phyloP scores from a whole-genome alignment of 2,113 vertebrate species.

The Ceyx cyanopectus region DNA sequence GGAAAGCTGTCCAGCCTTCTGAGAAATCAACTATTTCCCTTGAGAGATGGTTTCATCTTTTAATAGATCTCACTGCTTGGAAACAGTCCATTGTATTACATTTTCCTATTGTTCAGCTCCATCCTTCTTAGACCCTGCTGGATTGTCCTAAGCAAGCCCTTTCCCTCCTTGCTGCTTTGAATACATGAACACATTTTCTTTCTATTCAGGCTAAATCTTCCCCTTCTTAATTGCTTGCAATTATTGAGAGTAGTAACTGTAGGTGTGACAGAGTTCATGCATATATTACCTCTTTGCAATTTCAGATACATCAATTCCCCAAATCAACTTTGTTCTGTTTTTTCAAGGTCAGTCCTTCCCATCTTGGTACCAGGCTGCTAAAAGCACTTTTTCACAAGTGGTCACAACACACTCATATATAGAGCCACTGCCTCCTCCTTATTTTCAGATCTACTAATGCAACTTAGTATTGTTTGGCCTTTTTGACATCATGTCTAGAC shows the following conservation, averaged over 20 bases:
- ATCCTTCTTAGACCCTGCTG: not conserved
- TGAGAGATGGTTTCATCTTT: conserved; percentile 4
- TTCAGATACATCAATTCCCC: conserved; percentile 24
- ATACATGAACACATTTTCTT: conserved; percentile 21
- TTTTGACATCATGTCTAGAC: conserved; percentile 54
- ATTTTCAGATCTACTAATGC: conserved; percentile 19
- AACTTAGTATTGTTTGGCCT: conserved; percentile 37
- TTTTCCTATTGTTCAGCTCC: conserved; percentile 27
- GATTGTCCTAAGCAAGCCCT: conserved; percentile 4
- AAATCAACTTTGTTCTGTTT: conserved; percentile 32
- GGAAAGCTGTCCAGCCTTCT: not conserved
- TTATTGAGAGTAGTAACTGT: conserved; percentile 37
- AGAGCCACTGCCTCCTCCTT: not conserved
- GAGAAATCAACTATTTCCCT: not conserved
- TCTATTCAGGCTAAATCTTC: conserved; percentile 30
- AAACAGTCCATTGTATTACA: not conserved
- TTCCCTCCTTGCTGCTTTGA: conserved; percentile 2
- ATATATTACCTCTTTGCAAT: conserved; percentile 32
- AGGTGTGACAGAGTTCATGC: conserved; percentile 29
- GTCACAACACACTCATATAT: not conserved
- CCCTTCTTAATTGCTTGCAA: conserved; percentile 43
- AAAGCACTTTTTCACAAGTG: conserved; percentile 30
- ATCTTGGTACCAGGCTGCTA: conserved; percentile 19
- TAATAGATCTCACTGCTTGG: conserved; percentile 14
- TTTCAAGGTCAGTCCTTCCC: conserved; percentile 2